Evolutionary conservation across 2,113 vertebrate species (phyloP).

Genomic region (Gallinago undulata): DNA sequence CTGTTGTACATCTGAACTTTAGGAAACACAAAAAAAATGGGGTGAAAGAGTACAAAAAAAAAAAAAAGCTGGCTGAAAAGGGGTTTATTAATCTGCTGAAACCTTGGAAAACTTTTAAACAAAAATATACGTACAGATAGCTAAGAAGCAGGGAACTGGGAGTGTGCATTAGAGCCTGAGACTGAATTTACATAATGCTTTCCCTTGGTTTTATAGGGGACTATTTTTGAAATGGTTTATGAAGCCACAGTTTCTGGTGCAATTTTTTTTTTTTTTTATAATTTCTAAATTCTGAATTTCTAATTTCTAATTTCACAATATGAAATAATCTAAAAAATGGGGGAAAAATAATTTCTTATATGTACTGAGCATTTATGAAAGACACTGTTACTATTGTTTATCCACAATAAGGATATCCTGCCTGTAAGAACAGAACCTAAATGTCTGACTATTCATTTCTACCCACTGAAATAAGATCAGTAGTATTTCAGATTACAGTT

Average conservation of each 20-base stretch:
- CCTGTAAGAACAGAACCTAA: background rate
- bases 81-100: background rate
- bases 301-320: background rate
- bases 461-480: background rate
- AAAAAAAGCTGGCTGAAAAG: background rate
- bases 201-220: background rate
- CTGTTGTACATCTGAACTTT: background rate
- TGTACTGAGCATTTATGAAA: background rate
- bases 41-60: fast-evolving
- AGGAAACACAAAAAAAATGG: background rate
- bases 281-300: background rate
- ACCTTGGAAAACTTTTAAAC: background rate
- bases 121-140: background rate
- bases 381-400: fast-evolving
- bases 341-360: fast-evolving
- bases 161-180: background rate
- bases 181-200: background rate
- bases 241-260: background rate
- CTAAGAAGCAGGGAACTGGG: background rate
- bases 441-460: background rate
- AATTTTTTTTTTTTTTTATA: background rate
- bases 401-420: background rate
- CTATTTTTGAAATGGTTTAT: background rate
- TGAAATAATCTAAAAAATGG: background rate
- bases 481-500: background rate